Base-by-base conservation (phyloP, 53 echinoderm and acorn worm genomes). In the Temnopleurus reevesii region DNA sequence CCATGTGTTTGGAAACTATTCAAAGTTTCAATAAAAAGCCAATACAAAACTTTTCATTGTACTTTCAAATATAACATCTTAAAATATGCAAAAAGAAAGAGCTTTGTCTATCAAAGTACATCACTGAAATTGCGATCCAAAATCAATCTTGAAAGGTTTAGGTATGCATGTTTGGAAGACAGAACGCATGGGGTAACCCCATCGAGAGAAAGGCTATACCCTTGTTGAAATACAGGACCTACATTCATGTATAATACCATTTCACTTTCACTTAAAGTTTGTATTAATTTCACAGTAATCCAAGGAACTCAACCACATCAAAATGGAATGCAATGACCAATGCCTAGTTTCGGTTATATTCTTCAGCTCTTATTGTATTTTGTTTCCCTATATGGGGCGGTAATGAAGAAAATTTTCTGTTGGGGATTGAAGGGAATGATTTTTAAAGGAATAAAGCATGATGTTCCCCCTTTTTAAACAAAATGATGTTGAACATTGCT, bases 111-210 rank as follows among this genome's bases (percentile, higher is more conserved):
- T n/a, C n/a, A n/a, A n/a, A 38, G 41, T n/a, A 71, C 38, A 71
- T 71, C 71, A 41, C 36, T 71, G 36, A 38, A 41, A 17, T 71
- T 36, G 8, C 71, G 21, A 71, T 71, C 71, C 43, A 71, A 71
- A 8, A 71, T 71, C 71, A 71, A 71, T 71, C 71, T 19, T 71
- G 41, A 71, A 65, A 65, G 65, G 65, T 65, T 65, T 65, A 65
- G 71, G 71, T 71, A 71, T 71, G 38, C 71, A 71, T 21, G 23
- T 6, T n/a, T n/a, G 41, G 4, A 56, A 60, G 30, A 13, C 60
- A 60, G 15, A 31, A 60, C 2, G 60, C 60, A 60, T 12, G 71
- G 71, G 38, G 71, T 21, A 71, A 71, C 21, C 41, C 71, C 38
- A 43, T 13, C 41, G 71, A 41, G 71, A 71, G 71, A 71, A 71